Conservation (phyloP, 1,140 invertebrate genomes). For the Belonocnema kinseyi region DNA sequence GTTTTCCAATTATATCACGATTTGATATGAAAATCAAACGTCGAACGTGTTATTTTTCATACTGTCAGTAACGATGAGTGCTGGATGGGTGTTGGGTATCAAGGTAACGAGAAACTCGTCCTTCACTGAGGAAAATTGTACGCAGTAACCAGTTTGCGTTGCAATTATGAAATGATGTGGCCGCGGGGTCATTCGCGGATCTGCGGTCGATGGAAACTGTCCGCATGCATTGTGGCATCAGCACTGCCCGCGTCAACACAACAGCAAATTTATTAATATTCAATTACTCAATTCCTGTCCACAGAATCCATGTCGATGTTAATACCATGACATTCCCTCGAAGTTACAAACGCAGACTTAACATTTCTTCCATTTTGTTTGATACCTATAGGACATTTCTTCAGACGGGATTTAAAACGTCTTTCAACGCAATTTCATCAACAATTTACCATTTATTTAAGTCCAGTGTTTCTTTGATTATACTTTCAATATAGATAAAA, state of each 20-base stretch:
- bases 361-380: background rate
- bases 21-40: background rate
- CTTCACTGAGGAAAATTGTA: constrained; percentile 57
- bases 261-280: constrained; percentile 75
- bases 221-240: constrained; percentile 65
- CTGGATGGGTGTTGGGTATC: constrained; percentile 42
- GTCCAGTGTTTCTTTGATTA: too few relatives aligned
- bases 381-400: too few relatives aligned
- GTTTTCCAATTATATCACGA: constrained; percentile 5
- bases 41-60: constrained; percentile 17
- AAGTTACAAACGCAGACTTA: constrained; percentile 32
- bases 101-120: constrained; percentile 48
- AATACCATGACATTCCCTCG: constrained; percentile 65
- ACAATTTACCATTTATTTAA: too few relatives aligned
- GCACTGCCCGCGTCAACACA: constrained; percentile 64
- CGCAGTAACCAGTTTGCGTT: constrained; percentile 66
- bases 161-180: constrained; percentile 71
- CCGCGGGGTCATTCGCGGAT: constrained; percentile 61
- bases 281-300: constrained; percentile 70
- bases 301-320: constrained; percentile 65
- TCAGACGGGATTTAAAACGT: too few relatives aligned
- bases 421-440: too few relatives aligned
- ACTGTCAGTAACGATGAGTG: constrained; percentile 47
- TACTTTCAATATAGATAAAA: too few relatives aligned
- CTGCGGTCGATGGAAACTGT: constrained; percentile 62